Conservation (phyloP, 2,888 invertebrate genomes). For the Chrysotoxum bicinctum region DNA sequence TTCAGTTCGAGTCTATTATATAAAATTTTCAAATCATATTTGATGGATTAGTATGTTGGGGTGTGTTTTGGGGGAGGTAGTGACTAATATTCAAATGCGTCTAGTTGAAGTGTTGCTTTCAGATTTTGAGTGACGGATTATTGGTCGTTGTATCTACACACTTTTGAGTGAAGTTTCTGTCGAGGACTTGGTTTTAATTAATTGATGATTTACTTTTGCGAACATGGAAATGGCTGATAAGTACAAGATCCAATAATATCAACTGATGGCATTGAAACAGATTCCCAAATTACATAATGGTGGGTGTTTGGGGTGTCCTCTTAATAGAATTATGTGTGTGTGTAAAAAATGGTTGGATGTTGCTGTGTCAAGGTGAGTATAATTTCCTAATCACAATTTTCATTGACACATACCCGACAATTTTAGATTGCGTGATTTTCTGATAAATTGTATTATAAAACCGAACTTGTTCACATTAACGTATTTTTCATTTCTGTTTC, state of each 20-base stretch:
- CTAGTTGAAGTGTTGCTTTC: slow-evolving; percentile 30
- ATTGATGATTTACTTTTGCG: slow-evolving; percentile 2
- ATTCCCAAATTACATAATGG: neutral
- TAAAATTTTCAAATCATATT: slow-evolving; percentile 19
- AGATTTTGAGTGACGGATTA: slow-evolving; percentile 51
- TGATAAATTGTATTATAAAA: no score
- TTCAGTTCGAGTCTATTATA: slow-evolving; percentile 10
- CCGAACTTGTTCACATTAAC: no score
- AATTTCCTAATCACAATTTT: no score
- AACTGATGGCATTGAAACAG: neutral
- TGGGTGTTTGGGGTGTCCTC: no score
- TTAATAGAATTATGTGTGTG: no score
- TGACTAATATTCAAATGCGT: neutral
- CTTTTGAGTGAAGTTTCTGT: neutral
- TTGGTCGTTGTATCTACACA: neutral
- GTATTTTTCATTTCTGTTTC: no score
- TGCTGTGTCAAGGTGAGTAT: no score
- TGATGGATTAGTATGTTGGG: neutral
- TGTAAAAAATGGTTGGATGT: no score
- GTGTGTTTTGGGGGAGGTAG: neutral
- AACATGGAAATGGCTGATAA: neutral
- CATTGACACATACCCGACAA: no score
- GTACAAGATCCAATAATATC: neutral
- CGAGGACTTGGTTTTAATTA: slow-evolving; percentile 7
- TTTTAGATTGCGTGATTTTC: no score